A percentile compares a stretch with the other conserved stretches of the same genome.
Evolutionary conservation across 1,140 invertebrate genomes (phyloP).

Genomic region (Bemisia tabaci): DNA sequence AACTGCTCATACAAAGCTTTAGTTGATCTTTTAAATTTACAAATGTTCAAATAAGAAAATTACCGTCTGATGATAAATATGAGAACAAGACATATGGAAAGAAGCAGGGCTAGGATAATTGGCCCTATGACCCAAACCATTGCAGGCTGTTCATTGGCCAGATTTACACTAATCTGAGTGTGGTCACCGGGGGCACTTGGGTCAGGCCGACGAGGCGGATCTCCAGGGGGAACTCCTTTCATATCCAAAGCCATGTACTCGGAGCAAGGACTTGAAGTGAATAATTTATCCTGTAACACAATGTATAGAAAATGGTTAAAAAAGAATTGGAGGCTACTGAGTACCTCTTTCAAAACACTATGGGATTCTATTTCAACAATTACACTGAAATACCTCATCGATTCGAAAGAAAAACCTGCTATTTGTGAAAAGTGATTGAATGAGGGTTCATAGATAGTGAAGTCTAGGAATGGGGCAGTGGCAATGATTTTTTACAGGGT

Average conservation of each 20-base stretch:
- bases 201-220: constrained; percentile 69
- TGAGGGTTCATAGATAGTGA: too few relatives aligned
- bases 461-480: too few relatives aligned
- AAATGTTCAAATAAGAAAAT: constrained; percentile 5
- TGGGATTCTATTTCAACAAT: too few relatives aligned
- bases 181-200: constrained; percentile 30
- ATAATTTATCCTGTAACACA: constrained; percentile 48
- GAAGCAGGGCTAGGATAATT: constrained; percentile 60
- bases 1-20: too few relatives aligned
- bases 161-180: neutral
- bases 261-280: constrained; percentile 89
- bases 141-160: constrained; percentile 42
- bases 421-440: too few relatives aligned
- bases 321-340: too few relatives aligned
- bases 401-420: too few relatives aligned
- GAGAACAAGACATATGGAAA: constrained; percentile 60
- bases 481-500: too few relatives aligned
- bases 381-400: too few relatives aligned
- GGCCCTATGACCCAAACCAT: constrained; percentile 78
- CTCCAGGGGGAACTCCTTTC: constrained; percentile 71
- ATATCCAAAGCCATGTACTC: constrained; percentile 76
- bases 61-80: constrained; percentile 50
- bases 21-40: too few relatives aligned
- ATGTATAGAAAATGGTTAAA: neutral
- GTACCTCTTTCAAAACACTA: too few relatives aligned